Evolutionary conservation across 2,113 vertebrate genomes (phyloP).

Genomic region (Petroica traversi): DNA sequence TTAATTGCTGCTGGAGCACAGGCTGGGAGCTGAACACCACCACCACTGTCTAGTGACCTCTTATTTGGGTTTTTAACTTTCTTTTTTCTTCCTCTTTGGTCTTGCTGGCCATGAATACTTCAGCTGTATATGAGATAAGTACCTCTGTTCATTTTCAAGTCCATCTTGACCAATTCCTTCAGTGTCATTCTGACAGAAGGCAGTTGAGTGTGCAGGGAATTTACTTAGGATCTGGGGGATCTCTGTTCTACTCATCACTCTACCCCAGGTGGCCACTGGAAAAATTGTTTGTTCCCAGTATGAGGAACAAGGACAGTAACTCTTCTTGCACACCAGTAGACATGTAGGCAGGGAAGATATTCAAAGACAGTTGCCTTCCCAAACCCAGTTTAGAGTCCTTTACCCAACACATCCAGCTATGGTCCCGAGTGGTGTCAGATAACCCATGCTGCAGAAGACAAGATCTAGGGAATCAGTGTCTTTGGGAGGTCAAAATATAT

Average conservation of each 20-base stretch:
- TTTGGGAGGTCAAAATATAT: background rate
- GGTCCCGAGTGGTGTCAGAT: background rate
- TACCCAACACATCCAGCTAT: background rate
- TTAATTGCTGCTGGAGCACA: background rate
- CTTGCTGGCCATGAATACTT: background rate
- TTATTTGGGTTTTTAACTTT: background rate
- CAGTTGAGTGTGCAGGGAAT: background rate
- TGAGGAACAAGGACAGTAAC: background rate
- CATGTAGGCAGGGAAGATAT: accelerated
- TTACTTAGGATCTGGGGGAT: background rate
- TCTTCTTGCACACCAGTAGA: background rate
- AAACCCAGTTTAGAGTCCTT: background rate
- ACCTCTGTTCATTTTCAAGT: background rate
- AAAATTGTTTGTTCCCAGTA: background rate
- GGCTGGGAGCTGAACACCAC: background rate
- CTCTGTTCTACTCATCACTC: background rate
- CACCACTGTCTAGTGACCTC: background rate
- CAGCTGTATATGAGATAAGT: background rate
- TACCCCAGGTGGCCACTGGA: background rate
- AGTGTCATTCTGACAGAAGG: background rate
- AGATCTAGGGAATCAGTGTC: background rate
- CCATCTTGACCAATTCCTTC: background rate
- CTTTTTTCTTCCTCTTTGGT: background rate
- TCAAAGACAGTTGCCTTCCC: background rate
- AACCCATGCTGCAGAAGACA: background rate